Evolutionary conservation across 2,113 vertebrate genomes (phyloP), one percentile per base, ranked within the genome.

Genomic region (Pandion haliaetus): DNA sequence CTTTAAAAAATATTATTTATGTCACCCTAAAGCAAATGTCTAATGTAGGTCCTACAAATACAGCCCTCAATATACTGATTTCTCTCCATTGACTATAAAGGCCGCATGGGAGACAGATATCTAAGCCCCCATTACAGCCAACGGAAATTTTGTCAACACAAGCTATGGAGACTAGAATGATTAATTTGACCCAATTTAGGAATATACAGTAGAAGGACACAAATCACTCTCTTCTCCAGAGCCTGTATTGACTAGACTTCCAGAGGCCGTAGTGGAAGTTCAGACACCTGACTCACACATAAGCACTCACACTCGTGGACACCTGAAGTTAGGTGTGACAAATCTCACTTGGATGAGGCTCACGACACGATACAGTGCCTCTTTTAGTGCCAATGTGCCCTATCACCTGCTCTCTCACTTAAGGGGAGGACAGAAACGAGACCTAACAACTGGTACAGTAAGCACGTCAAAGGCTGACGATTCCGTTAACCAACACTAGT

Each of bases 301-400:
- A 42, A 95, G 52, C 36, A 49, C 45, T 69, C 26, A 54, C 9
- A 49, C 14, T n/a, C 0, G 0, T 23, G 40, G 34, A 38, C 16
- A 66, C 6, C 9, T 81, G 50, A 84, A 84, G n/a, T 59, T 29
- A 52, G 47, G 16, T 40, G 50, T 47, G n/a, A 71, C 38, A 54
- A 78, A 84, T 74, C 42, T 55, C 55, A 65, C 59, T 54, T 45
- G 0, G 2, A 83, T 61, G 36, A 81, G 26, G 62, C 4, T 49
- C 62, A 49, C 21, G 8, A 54, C 86, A 74, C 45, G 14, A 4
- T 24, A 19, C 15, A 50, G 69, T 16, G n/a, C 19, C 81, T 74
- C 80, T 72, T 88, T 55, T 5, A 85, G 38, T 52, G 15, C 34
- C 62, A 58, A 6, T 0, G 3, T 52, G 32, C 25, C 65, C 17